Conservation (phyloP, 2,797 vertebrate species). For the Uromys caudimaculatus region DNA sequence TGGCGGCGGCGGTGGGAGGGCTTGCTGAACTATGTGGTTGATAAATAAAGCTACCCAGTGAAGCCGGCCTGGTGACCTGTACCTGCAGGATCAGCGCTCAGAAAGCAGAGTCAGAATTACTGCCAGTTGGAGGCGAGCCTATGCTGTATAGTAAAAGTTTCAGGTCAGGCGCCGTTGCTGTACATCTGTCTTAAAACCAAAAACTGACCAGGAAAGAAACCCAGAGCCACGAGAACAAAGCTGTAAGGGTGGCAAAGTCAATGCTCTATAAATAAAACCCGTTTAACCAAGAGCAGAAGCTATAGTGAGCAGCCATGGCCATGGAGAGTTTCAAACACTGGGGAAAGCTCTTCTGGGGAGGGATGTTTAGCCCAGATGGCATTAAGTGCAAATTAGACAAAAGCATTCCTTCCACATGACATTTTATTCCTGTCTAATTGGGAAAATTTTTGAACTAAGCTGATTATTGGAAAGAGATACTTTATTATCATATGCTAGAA, state of each 20-base stretch:
- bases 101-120: background rate
- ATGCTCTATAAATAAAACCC: background rate
- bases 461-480: background rate
- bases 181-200: background rate
- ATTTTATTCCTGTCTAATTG: conserved; percentile 8
- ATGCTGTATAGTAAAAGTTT: background rate
- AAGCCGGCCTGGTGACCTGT: too few species aligned
- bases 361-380: background rate
- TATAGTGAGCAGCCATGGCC: conserved; percentile 9
- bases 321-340: background rate
- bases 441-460: background rate
- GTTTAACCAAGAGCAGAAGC: background rate
- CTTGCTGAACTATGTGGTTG: background rate
- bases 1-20: background rate
- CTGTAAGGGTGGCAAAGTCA: background rate
- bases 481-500: conserved; percentile 9
- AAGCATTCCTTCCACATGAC: background rate
- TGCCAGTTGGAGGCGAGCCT: background rate
- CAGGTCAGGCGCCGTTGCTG: background rate
- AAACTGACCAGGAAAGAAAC: background rate
- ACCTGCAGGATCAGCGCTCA: background rate
- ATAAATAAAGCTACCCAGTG: background rate
- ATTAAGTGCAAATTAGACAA: conserved; percentile 32
- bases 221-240: background rate
- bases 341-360: background rate